These are phyloP conservation scores for Lepeophtheirus salmonis DNA, from an alignment of 1,140 invertebrate species.

Conservation along the genomic window DNA sequence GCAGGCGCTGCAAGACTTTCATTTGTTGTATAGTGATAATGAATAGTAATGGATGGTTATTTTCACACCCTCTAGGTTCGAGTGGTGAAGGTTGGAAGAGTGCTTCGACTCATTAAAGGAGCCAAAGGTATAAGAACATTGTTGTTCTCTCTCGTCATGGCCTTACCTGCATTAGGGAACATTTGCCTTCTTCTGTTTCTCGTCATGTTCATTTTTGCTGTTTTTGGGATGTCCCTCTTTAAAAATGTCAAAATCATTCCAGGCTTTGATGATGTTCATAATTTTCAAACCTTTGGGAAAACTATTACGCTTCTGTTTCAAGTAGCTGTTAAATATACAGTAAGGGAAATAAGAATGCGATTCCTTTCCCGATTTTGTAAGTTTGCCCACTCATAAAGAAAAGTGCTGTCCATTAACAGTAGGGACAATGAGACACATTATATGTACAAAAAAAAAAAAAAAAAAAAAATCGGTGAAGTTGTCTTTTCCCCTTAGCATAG, in stretches of 20 bases:
- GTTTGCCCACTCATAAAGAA: too few relatives aligned
- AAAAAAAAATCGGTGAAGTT: too few relatives aligned
- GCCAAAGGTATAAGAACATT: slow-evolving; percentile 92
- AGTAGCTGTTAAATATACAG: too few relatives aligned
- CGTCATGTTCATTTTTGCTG: slow-evolving; percentile 97
- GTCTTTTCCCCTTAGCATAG: too few relatives aligned
- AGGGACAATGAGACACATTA: too few relatives aligned
- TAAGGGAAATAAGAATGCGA: not conserved
- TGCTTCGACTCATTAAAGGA: slow-evolving; percentile 85
- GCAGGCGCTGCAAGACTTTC: too few relatives aligned
- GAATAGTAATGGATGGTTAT: too few relatives aligned
- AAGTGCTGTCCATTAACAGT: too few relatives aligned
- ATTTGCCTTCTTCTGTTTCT: slow-evolving; percentile 92
- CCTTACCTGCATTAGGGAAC: slow-evolving; percentile 90
- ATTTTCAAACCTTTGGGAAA: slow-evolving; percentile 94
- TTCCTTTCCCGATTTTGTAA: too few relatives aligned
- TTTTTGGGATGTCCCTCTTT: slow-evolving; percentile 98
- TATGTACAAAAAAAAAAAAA: not conserved
- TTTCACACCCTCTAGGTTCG: slow-evolving; percentile 36
- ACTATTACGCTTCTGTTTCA: slow-evolving; percentile 93
- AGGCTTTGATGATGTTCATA: slow-evolving; percentile 74
- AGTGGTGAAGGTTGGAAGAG: slow-evolving; percentile 90
- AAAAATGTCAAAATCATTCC: slow-evolving; percentile 61
- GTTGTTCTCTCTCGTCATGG: slow-evolving; percentile 91
- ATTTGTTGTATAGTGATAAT: too few relatives aligned